phyloP scores from a whole-genome alignment of 2,888 invertebrate genomes.

The Coelopa pilipes region DNA sequence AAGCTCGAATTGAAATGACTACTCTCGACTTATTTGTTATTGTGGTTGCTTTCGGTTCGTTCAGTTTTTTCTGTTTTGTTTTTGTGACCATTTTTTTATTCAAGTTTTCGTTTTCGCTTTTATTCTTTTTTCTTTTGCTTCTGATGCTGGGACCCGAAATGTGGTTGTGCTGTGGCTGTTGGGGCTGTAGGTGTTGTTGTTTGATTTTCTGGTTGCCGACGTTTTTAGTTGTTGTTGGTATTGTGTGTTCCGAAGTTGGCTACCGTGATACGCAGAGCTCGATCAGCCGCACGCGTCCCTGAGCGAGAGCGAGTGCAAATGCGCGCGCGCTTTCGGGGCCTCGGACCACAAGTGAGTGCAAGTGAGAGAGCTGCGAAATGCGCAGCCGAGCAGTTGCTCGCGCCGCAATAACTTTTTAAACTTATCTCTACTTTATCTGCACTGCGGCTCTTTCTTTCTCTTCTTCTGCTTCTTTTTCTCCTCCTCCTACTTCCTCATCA shows the following conservation, averaged over 20 bases:
- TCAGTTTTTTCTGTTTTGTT: no score
- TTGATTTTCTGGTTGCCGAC: constrained; percentile 48
- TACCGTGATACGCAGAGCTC: constrained; percentile 63
- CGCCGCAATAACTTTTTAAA: constrained; percentile 14
- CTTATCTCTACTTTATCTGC: constrained; percentile 13
- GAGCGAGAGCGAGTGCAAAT: constrained; percentile 39
- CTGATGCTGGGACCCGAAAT: neutral
- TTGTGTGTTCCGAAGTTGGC: constrained; percentile 46
- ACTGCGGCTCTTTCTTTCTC: neutral
- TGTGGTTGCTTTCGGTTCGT: no score
- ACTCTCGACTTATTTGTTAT: no score
- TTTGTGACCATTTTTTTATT: neutral
- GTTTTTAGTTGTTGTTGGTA: constrained; percentile 43
- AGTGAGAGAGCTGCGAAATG: neutral
- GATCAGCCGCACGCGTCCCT: constrained; percentile 49
- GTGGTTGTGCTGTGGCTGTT: constrained; percentile 6
- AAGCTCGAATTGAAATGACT: no score
- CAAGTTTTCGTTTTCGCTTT: no score
- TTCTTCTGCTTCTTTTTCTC: neutral
- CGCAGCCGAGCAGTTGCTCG: neutral
- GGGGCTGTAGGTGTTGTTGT: constrained; percentile 25
- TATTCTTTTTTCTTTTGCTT: neutral
- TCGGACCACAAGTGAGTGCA: neutral
- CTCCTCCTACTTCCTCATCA: no score
- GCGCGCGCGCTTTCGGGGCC: constrained; percentile 25